These are phyloP conservation scores for Gymnarchus niloticus DNA, from an alignment of 2,113 vertebrate genomes.

Conservation along the genomic window DNA sequence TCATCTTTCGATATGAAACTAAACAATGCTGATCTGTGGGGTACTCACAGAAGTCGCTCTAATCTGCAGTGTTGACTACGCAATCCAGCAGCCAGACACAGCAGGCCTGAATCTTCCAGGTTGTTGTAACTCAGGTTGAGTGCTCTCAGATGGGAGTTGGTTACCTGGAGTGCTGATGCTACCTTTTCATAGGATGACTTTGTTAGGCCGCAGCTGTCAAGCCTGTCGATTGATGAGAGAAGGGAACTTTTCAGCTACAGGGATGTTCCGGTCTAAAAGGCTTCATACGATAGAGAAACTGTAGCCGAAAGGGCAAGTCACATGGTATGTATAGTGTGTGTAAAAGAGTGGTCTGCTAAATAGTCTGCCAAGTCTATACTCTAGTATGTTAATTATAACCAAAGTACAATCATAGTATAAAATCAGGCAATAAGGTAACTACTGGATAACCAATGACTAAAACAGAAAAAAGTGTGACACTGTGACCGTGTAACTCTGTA, in stretches of 20 bases:
- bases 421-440: neutral
- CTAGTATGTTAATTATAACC: neutral
- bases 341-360: neutral
- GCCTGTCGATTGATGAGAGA: neutral
- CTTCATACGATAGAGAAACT: neutral
- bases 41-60: neutral
- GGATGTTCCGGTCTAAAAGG: neutral
- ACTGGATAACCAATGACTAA: neutral
- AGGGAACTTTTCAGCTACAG: neutral
- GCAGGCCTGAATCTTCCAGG: neutral
- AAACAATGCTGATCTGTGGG: neutral
- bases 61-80: neutral
- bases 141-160: slow-evolving; percentile 11
- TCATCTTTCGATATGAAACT: neutral
- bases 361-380: no score
- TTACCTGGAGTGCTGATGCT: neutral
- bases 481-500: neutral
- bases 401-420: neutral
- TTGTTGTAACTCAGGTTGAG: neutral
- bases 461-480: neutral
- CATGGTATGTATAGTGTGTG: neutral
- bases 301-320: no score
- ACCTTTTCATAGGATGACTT: neutral
- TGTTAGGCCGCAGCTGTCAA: neutral
- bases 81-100: neutral